phyloP scores from a whole-genome alignment of 2,113 vertebrate genomes.

The Dinomys branickii region DNA sequence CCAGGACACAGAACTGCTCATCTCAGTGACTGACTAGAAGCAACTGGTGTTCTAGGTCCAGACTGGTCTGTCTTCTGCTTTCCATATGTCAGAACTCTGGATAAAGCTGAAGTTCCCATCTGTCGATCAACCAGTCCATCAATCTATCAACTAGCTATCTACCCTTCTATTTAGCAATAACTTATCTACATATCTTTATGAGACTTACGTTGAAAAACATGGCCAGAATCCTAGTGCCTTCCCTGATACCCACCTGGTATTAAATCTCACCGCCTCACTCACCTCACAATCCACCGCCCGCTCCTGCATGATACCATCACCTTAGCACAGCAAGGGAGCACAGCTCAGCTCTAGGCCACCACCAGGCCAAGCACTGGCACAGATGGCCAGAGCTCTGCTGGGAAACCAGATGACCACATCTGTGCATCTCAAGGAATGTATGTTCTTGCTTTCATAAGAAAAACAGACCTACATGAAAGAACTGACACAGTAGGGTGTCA shows the following conservation, averaged over 20 bases:
- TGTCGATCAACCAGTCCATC: neutral
- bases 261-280: neutral
- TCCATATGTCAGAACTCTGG: neutral
- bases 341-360: neutral
- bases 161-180: too few relatives aligned
- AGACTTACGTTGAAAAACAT: neutral
- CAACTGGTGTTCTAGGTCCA: neutral
- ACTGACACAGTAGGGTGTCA: too few relatives aligned
- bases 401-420: neutral
- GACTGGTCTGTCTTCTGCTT: neutral
- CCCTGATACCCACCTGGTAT: neutral
- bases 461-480: neutral
- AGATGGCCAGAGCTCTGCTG: neutral
- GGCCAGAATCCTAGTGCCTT: neutral
- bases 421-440: neutral
- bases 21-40: neutral
- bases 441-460: neutral
- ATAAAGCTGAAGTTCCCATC: neutral
- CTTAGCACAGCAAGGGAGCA: neutral
- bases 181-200: neutral
- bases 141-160: neutral
- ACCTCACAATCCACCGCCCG: neutral
- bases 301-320: fast-evolving
- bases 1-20: neutral
- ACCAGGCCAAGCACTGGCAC: neutral